A percentile compares a stretch with the other conserved stretches of the same genome.
These are phyloP conservation scores for Conistra vaccinii DNA, from an alignment of 2,888 invertebrate genomes.

Conservation along the genomic window DNA sequence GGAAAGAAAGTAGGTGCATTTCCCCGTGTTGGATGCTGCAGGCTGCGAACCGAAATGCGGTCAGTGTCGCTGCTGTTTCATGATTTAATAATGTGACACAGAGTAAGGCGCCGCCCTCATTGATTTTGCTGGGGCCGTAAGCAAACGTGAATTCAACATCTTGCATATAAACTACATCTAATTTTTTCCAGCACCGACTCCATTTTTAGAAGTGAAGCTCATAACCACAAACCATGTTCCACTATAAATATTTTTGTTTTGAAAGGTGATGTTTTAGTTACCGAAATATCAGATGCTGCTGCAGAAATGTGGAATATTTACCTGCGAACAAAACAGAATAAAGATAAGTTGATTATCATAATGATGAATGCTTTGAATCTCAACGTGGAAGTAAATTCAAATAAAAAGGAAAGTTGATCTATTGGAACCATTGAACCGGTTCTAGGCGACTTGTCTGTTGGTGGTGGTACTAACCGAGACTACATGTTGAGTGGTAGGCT, in stretches of 20 bases:
- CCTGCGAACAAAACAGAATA: slow-evolving; percentile 75
- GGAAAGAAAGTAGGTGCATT: slow-evolving; percentile 89
- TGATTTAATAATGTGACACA: slow-evolving; percentile 75
- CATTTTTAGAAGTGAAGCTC: slow-evolving; percentile 20
- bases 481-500: slow-evolving; percentile 18
- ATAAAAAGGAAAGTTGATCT: slow-evolving; percentile 73
- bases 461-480: slow-evolving; percentile 16
- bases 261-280: slow-evolving; percentile 38
- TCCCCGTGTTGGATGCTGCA: slow-evolving; percentile 84
- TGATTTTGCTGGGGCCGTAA: slow-evolving; percentile 47
- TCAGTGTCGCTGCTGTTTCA: slow-evolving; percentile 76
- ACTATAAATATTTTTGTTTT: slow-evolving; percentile 25
- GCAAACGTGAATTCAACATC: slow-evolving; percentile 34
- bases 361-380: slow-evolving; percentile 27
- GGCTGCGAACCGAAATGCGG: slow-evolving; percentile 80
- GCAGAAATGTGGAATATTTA: slow-evolving; percentile 63
- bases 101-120: slow-evolving; percentile 58
- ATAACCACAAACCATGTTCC: slow-evolving; percentile 17
- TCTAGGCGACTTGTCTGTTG: slow-evolving; percentile 36
- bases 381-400: slow-evolving; percentile 40
- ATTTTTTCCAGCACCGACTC: slow-evolving; percentile 9
- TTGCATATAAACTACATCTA: slow-evolving; percentile 31
- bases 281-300: slow-evolving; percentile 24
- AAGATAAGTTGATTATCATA: slow-evolving; percentile 44
- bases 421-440: slow-evolving; percentile 61